phyloP scores from a whole-genome alignment of 2,888 invertebrate species.

The Proisotoma minuta region DNA sequence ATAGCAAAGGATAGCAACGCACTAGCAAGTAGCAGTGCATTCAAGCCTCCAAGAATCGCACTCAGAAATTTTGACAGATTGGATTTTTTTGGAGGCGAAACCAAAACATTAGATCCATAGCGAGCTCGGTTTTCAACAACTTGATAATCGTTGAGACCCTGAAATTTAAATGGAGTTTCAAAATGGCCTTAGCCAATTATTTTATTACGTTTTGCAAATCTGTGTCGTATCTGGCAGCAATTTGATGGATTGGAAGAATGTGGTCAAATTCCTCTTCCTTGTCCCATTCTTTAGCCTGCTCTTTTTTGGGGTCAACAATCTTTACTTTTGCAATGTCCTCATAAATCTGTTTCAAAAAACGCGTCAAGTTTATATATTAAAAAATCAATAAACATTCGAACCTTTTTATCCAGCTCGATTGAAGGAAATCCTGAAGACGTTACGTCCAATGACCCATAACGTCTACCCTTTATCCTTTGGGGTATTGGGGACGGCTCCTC shows the following conservation, averaged over 20 bases:
- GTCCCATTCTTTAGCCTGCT: slow-evolving; percentile 36
- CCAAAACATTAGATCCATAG: slow-evolving; percentile 52
- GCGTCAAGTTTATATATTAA: neutral
- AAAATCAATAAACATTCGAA: neutral
- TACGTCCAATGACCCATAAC: neutral
- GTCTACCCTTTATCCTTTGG: neutral
- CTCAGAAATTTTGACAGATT: slow-evolving; percentile 56
- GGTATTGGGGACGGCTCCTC: neutral
- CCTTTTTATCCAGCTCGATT: neutral
- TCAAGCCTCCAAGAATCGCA: slow-evolving; percentile 56
- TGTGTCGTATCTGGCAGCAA: slow-evolving; percentile 21
- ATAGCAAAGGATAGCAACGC: slow-evolving; percentile 54
- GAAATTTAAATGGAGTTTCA: neutral
- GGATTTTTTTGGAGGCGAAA: slow-evolving; percentile 54
- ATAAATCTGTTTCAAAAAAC: neutral
- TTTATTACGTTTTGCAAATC: slow-evolving; percentile 18
- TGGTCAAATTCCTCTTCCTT: slow-evolving; percentile 39
- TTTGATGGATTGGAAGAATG: slow-evolving; percentile 35
- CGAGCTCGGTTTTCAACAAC: slow-evolving; percentile 51
- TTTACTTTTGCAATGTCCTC: slow-evolving; percentile 22
- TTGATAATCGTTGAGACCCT: slow-evolving; percentile 52
- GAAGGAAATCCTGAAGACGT: neutral
- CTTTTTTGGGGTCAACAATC: slow-evolving; percentile 18
- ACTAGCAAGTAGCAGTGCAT: slow-evolving; percentile 53
- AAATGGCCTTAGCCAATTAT: neutral